Conservation (phyloP, 2,797 vertebrate genomes). For the Myiotriccus ornatus region DNA sequence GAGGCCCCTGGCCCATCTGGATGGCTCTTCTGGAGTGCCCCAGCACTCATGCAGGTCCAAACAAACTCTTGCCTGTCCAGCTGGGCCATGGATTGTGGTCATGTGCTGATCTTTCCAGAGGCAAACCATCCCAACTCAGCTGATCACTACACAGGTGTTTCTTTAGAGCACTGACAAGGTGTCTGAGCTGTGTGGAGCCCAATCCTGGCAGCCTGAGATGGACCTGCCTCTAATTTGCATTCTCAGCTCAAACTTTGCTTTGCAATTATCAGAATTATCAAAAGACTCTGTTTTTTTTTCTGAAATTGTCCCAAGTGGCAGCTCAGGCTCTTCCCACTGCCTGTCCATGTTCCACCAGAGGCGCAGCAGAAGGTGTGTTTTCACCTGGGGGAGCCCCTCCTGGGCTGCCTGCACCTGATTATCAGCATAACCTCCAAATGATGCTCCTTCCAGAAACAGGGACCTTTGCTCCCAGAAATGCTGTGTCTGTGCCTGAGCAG, state of each 20-base stretch:
- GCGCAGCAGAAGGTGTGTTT: not conserved
- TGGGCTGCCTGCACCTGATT: not conserved
- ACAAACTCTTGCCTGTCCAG: not conserved
- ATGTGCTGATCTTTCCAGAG: not conserved
- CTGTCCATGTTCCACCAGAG: not conserved
- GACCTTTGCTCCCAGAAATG: not conserved
- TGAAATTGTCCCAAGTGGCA: fast-evolving
- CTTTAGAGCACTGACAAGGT: not conserved
- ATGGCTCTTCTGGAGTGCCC: not conserved
- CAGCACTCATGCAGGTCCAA: not conserved
- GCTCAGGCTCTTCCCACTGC: not conserved
- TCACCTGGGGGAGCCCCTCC: not conserved
- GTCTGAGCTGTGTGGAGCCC: not conserved
- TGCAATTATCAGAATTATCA: not conserved
- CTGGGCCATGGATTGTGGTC: not conserved
- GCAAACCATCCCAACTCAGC: not conserved
- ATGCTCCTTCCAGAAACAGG: not conserved
- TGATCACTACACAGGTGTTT: not conserved
- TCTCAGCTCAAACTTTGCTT: not conserved
- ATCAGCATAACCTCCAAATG: not conserved
- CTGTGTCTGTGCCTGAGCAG: not conserved
- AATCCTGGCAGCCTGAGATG: not conserved
- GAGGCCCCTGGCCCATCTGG: not conserved
- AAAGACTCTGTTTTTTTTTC: not conserved
- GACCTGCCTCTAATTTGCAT: not conserved